Evolutionary conservation across 92 coral and sea anemone genomes (phyloP).

Genomic region (Siderastrea radians): DNA sequence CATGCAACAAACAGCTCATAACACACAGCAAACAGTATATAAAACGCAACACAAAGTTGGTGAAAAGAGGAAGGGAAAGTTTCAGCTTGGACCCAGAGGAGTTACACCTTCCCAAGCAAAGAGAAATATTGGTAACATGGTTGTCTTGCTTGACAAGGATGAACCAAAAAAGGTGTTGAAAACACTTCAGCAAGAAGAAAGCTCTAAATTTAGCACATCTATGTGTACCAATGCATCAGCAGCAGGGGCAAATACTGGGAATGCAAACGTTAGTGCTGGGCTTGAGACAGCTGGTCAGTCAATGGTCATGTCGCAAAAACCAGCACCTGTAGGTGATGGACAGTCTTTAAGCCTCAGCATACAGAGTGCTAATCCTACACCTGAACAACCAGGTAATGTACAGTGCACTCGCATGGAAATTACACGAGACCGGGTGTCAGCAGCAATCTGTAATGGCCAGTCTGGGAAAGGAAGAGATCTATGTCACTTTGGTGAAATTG

Average conservation of each 20-base stretch:
- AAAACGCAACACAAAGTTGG: background rate
- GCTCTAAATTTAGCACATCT: background rate
- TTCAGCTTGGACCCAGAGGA: slow-evolving; percentile 38
- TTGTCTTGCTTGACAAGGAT: background rate
- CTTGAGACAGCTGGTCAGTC: slow-evolving; percentile 24
- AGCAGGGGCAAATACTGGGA: background rate
- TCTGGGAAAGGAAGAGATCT: background rate
- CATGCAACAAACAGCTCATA: background rate
- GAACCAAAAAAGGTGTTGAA: background rate
- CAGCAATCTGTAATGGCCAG: slow-evolving; percentile 17
- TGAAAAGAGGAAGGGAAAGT: slow-evolving; percentile 13
- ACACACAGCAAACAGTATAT: background rate
- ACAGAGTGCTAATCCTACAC: background rate
- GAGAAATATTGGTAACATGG: slow-evolving; percentile 1
- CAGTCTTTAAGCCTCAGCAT: slow-evolving; percentile 29
- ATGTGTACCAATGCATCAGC: background rate
- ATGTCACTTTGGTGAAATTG: background rate
- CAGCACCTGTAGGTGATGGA: background rate
- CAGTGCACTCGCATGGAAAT: slow-evolving; percentile 29
- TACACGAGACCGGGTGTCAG: slow-evolving; percentile 15
- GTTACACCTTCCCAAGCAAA: slow-evolving; percentile 24
- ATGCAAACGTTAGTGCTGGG: background rate
- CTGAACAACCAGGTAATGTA: background rate
- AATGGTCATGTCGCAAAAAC: slow-evolving; percentile 11
- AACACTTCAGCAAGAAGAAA: background rate